Percentiles rank a stretch among this genome's conserved stretches.
These are phyloP conservation scores for Colletes latitarsis DNA, from an alignment of 1,140 invertebrate species.

Conservation along the genomic window DNA sequence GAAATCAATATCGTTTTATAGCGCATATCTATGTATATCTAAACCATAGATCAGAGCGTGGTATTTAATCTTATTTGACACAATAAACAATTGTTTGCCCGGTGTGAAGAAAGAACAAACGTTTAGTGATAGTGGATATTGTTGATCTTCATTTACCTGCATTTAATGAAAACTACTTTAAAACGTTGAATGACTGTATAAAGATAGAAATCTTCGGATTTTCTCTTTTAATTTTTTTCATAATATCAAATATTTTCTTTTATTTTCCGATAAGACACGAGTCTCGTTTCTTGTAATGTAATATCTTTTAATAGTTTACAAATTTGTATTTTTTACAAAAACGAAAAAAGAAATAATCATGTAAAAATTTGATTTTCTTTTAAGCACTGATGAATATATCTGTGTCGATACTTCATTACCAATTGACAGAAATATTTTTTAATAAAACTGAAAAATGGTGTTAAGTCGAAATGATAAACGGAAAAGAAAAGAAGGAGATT, in stretches of 20 bases:
- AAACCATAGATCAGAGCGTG: slow-evolving; percentile 42
- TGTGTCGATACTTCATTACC: background rate
- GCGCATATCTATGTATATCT: slow-evolving; percentile 48
- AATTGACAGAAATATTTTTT: background rate
- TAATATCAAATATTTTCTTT: slow-evolving; percentile 21
- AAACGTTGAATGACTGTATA: background rate
- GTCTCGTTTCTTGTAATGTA: background rate
- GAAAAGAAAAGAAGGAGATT: slow-evolving; percentile 78
- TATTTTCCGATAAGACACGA: background rate
- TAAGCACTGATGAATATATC: background rate
- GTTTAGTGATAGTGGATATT: background rate
- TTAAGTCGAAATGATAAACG: slow-evolving; percentile 79
- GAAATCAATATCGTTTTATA: slow-evolving; percentile 53
- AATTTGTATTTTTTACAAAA: background rate
- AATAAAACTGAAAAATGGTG: slow-evolving; percentile 74
- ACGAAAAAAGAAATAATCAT: slow-evolving; percentile 15
- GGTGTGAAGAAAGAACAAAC: slow-evolving; percentile 3
- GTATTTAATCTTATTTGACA: slow-evolving; percentile 58
- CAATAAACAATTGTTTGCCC: slow-evolving; percentile 50
- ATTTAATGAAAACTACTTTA: background rate
- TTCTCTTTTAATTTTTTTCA: slow-evolving; percentile 4
- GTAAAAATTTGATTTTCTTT: background rate
- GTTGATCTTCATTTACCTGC: slow-evolving; percentile 2
- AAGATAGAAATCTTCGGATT: background rate
- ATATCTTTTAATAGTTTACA: background rate